Evolutionary conservation across 2,888 invertebrate genomes (phyloP), one percentile per base, ranked within the genome.

Genomic region (Spilosoma lubricipeda): DNA sequence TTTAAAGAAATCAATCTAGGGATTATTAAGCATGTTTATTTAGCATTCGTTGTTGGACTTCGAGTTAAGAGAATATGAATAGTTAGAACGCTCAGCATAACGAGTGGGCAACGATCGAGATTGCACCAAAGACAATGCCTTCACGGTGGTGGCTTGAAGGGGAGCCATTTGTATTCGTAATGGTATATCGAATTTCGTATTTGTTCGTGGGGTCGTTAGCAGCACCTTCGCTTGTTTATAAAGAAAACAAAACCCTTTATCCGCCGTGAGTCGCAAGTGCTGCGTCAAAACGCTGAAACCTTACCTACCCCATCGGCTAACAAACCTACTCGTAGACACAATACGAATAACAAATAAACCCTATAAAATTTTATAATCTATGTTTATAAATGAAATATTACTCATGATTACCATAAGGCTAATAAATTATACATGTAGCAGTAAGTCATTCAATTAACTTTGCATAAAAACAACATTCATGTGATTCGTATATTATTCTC

Each of bases 131-230:
- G 91, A 94, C 94, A 93, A 93, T 93, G 90, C 90, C 89, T 90
- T 88, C 86, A 88, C 87, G 87, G 86, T 84, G 87, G 72, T 63
- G 85, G 86, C 86, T 83, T 86, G 83, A 85, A 87, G 86, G 88
- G 94, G 92, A 92, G 90, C 90, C 92, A 93, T 95, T 94, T 94
- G 94, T 95, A 94, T 94, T 93, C 93, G 94, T 94, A 94, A 95
- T 95, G 92, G 93, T 90, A 92, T 94, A 95, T 95, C 94, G 93
- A 95, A 95, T 95, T 95, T 95, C 94, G 94, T 95, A 94, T 95
- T 95, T 95, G 94, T 95, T 94, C 93, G 91, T 90, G 90, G 94
- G 94, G 94, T 95, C 94, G 94, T 95, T 95, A 95, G 90, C 94
- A 91, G 92, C 94, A 94, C 95, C 95, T 95, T 93, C 92, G 89